Percentiles rank a stretch among this genome's conserved stretches.
Conservation (phyloP, 2,797 vertebrate species). For the Leucoraja ocellata region DNA sequence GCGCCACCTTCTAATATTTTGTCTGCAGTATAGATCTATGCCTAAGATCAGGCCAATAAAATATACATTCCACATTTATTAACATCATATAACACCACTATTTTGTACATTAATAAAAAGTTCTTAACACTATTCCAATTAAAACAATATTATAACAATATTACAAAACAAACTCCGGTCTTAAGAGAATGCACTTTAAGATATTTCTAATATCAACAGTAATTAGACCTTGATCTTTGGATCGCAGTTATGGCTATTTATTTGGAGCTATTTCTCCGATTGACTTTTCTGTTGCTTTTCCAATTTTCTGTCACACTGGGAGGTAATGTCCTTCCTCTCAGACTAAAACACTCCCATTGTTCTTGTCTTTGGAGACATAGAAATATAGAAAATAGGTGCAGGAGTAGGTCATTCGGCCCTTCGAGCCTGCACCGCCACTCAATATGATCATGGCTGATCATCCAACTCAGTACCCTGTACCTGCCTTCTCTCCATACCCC, state of each 20-base stretch:
- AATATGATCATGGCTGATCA: too few relatives aligned
- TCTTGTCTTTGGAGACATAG: neutral
- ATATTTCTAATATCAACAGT: neutral
- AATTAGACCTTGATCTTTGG: neutral
- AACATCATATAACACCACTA: neutral
- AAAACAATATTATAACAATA: neutral
- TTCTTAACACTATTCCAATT: too few relatives aligned
- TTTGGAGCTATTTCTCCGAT: neutral
- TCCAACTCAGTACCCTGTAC: too few relatives aligned
- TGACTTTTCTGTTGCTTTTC: neutral
- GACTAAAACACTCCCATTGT: neutral
- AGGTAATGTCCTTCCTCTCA: neutral
- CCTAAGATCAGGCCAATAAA: neutral
- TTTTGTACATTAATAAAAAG: too few relatives aligned
- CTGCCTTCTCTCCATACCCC: too few relatives aligned
- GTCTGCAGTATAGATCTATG: too few relatives aligned
- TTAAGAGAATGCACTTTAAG: too few relatives aligned
- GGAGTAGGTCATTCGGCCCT: too few relatives aligned
- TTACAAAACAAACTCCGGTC: neutral
- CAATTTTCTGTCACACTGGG: neutral
- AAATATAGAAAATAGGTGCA: too few relatives aligned
- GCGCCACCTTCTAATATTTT: too few relatives aligned
- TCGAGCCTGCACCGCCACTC: too few relatives aligned
- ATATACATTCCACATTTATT: neutral
- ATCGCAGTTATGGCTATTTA: neutral